A percentile compares a stretch with the other conserved stretches of the same genome.
Evolutionary conservation across 23 tunicate species (phyloP).

Genomic region (Ascidia mentula): DNA sequence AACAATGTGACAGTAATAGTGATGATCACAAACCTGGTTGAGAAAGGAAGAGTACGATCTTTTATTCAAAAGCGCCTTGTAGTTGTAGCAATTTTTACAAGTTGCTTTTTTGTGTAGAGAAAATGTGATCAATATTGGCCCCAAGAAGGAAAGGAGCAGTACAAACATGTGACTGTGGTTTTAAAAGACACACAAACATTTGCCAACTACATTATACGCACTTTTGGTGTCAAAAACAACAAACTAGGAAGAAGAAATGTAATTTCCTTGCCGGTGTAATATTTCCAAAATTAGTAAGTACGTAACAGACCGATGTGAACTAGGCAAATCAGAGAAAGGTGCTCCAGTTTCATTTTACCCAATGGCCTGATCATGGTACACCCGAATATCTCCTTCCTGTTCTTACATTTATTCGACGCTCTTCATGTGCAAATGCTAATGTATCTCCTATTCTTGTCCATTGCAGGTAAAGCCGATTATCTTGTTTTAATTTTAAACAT

Average conservation of each 20-base stretch:
- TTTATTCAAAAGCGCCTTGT: too few species aligned
- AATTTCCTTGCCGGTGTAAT: neutral
- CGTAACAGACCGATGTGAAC: neutral
- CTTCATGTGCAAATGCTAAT: conserved; percentile 45
- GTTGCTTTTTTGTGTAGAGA: conserved; percentile 39
- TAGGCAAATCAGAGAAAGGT: conserved; percentile 61
- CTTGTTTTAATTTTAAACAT: too few species aligned
- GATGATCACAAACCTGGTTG: conserved; percentile 87
- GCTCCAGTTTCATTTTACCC: conserved; percentile 78
- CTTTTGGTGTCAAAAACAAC: conserved; percentile 57
- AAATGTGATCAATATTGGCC: conserved; percentile 98
- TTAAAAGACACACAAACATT: conserved; percentile 57
- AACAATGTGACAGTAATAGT: conserved; percentile 50
- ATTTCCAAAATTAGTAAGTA: neutral
- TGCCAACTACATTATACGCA: conserved; percentile 75
- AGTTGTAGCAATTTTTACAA: too few species aligned
- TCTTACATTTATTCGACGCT: conserved; percentile 63
- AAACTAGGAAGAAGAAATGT: conserved; percentile 56
- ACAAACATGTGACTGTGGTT: conserved; percentile 74
- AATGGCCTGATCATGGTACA: conserved; percentile 97
- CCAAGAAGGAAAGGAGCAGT: conserved; percentile 83
- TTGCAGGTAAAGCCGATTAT: conserved; percentile 91
- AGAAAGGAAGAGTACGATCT: conserved; percentile 76
- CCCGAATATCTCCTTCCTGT: conserved; percentile 92
- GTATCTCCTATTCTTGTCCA: conserved; percentile 81